Evolutionary conservation across 2,888 invertebrate genomes (phyloP).

Genomic region (Malthinus seriepunctatus): DNA sequence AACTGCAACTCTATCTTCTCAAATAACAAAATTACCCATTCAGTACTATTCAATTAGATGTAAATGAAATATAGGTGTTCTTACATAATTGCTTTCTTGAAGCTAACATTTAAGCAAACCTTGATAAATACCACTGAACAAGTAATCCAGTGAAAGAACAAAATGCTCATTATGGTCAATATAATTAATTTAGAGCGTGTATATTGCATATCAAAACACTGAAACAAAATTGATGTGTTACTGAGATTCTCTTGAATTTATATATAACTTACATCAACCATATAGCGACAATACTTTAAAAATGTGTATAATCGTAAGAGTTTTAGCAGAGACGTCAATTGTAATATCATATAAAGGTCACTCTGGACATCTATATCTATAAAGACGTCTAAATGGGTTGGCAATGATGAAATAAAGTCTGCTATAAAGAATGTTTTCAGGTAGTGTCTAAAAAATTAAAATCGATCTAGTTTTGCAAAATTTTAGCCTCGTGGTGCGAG

Average conservation of each 20-base stretch:
- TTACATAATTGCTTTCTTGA: too few relatives aligned
- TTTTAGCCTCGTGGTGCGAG: too few relatives aligned
- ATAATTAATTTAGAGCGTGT: conserved; percentile 19
- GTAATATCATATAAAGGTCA: conserved; percentile 13
- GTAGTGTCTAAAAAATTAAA: conserved; percentile 45
- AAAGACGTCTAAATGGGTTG: conserved; percentile 28
- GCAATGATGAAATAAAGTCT: conserved; percentile 47
- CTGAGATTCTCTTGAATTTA: not conserved
- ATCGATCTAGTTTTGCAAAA: too few relatives aligned
- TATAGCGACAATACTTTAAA: conserved; percentile 23
- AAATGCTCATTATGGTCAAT: conserved; percentile 18
- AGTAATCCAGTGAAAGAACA: conserved; percentile 31
- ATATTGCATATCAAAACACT: conserved; percentile 28
- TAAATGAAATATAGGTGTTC: too few relatives aligned
- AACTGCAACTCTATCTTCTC: too few relatives aligned
- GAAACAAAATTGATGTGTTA: conserved; percentile 12
- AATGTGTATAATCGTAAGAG: conserved; percentile 32
- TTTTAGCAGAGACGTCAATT: conserved; percentile 26
- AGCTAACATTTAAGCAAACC: conserved; percentile 4
- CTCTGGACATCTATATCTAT: not conserved
- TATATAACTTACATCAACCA: conserved; percentile 25
- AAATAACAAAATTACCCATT: too few relatives aligned
- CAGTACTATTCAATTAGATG: too few relatives aligned
- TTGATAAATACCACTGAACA: conserved; percentile 26
- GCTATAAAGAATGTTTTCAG: conserved; percentile 43